Conservation (phyloP, 2,113 vertebrate species). For the Xyliphius kryptos region DNA sequence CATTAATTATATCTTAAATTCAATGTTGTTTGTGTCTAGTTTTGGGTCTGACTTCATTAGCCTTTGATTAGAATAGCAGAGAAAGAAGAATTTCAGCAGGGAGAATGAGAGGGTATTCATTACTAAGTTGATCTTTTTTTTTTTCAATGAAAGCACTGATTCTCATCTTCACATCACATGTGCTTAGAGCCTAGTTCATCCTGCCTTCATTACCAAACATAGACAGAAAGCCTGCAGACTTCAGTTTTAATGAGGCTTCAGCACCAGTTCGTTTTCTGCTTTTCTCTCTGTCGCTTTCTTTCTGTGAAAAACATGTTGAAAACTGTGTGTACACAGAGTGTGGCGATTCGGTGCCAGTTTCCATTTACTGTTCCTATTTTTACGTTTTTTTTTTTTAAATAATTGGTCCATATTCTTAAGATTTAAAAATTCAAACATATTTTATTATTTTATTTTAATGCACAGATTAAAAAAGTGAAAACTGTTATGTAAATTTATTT, state of each 20-base stretch:
- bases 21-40: conserved; percentile 19
- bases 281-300: background rate
- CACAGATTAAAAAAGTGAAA: no score
- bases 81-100: background rate
- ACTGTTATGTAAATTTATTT: no score
- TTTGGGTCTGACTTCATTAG: conserved; percentile 23
- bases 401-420: conserved; percentile 1
- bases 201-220: conserved; percentile 16
- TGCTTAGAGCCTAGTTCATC: background rate
- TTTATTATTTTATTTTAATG: no score
- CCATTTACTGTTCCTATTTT: background rate
- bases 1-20: conserved; percentile 20
- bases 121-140: background rate
- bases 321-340: conserved; percentile 17
- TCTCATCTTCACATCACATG: background rate
- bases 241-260: conserved; percentile 27
- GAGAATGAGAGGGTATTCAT: background rate
- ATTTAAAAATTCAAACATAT: background rate
- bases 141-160: background rate
- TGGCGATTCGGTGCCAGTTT: conserved; percentile 5
- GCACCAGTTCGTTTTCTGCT: background rate
- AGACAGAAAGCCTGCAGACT: conserved; percentile 12
- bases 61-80: conserved; percentile 29
- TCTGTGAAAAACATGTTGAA: conserved; percentile 15
- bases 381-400: conserved; percentile 13